phyloP scores from a whole-genome alignment of 1,140 invertebrate species.

The fruit fly (Drosophila melanogaster) region DNA sequence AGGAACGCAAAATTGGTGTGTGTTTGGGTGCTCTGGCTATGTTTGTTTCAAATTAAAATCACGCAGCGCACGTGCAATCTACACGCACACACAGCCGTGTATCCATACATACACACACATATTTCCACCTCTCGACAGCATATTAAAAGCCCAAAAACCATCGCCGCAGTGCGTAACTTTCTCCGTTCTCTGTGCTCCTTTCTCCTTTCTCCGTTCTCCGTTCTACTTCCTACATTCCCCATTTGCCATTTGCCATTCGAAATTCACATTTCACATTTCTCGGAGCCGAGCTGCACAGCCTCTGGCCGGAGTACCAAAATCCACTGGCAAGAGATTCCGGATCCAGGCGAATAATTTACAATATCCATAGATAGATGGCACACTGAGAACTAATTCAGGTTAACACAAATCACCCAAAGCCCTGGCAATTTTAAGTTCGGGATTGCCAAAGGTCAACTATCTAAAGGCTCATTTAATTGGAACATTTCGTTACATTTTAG shows the following conservation, averaged over 20 bases:
- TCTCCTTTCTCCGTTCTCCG: constrained; percentile 19
- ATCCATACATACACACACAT: neutral
- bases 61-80: constrained; percentile 71
- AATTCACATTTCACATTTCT: constrained; percentile 14
- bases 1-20: constrained; percentile 11
- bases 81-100: constrained; percentile 25
- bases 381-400: constrained; percentile 11
- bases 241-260: neutral
- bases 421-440: no score
- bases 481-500: no score
- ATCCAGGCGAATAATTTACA: constrained; percentile 45
- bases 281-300: neutral
- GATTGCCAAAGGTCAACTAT: no score
- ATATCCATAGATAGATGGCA: constrained; percentile 28
- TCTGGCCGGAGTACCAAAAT: constrained; percentile 7
- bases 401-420: no score
- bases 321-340: constrained; percentile 34
- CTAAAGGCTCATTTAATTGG: neutral
- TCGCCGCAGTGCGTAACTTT: constrained; percentile 78
- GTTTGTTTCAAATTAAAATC: constrained; percentile 81
- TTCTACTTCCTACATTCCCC: neutral
- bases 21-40: constrained; percentile 26
- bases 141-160: constrained; percentile 67
- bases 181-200: constrained; percentile 19
- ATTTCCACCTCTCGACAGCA: constrained; percentile 58